Percentiles rank a stretch among this genome's conserved stretches.
Evolutionary conservation across 1,140 invertebrate genomes (phyloP).

Genomic region (Agraylea sexmaculata): DNA sequence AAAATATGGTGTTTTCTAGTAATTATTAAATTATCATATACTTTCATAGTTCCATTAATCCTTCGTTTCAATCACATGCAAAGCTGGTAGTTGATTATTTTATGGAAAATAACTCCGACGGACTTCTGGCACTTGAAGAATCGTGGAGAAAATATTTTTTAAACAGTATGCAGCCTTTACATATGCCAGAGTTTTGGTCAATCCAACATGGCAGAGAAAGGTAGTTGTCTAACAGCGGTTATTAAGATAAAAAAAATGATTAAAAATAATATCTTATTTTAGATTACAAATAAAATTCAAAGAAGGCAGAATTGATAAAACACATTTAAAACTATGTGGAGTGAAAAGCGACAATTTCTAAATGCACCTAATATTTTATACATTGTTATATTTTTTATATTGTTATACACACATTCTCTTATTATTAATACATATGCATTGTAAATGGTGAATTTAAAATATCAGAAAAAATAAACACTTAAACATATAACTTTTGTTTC

Average conservation of each 20-base stretch:
- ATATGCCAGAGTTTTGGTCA: slow-evolving; percentile 66
- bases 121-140: slow-evolving; percentile 57
- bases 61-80: slow-evolving; percentile 50
- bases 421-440: too few species aligned
- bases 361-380: too few species aligned
- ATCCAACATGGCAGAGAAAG: slow-evolving; percentile 53
- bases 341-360: too few species aligned
- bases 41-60: slow-evolving; percentile 34
- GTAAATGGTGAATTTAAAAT: too few species aligned
- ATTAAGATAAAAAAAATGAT: neutral
- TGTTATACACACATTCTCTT: too few species aligned
- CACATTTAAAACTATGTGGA: slow-evolving; percentile 34
- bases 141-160: slow-evolving; percentile 71
- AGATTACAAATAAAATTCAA: slow-evolving; percentile 37
- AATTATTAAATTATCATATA: neutral
- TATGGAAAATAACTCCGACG: slow-evolving; percentile 37
- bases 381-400: too few species aligned
- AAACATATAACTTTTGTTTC: too few species aligned
- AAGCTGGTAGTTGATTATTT: slow-evolving; percentile 55
- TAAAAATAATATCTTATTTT: slow-evolving; percentile 14
- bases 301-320: slow-evolving; percentile 37
- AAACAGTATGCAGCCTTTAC: slow-evolving; percentile 55
- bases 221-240: slow-evolving; percentile 12
- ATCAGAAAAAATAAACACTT: too few species aligned
- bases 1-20: neutral